Evolutionary conservation across 1,140 invertebrate species (phyloP), one percentile per base, ranked within the genome.

Genomic region (Drosophila serrata): DNA sequence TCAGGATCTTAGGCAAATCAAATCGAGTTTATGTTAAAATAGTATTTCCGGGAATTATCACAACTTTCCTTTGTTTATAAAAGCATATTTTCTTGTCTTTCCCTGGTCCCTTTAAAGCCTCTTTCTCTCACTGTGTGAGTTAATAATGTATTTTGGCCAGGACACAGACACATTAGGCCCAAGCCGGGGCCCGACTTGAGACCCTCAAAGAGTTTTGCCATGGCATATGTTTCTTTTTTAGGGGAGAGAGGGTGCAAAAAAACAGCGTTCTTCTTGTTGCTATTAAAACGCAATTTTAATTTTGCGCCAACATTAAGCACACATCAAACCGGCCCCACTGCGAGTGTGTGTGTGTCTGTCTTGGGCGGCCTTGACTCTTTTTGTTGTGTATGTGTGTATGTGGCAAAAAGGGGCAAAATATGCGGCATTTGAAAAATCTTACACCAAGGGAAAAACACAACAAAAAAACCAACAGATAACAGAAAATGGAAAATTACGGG

Each of bases 231-330:
- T 27, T 45, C 11, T 45, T 45, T 46, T 22, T 37, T 64, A 19
- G 29, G 31, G 56, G n/a, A 6, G 1, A 31, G 8, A 15, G 24
- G 15, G 24, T 24, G n/a, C 24, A 4, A 0, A 45, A 24, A 15
- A 27, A 27, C 45, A 27, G 13, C 22, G 40, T 33, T 55, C 22
- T 37, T 53, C 29, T 45, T 53, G 55, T 69, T 76, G 49, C 75
- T 78, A 65, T 79, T 79, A 79, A 79, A 79, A 79, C 75, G 76
- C 67, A 79, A 79, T 79, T 79, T 79, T 79, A 79, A 79, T 79
- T 79, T 79, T 79, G 67, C 60, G 58, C 65, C 76, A 73, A 63
- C 64, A 78, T 78, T 77, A 77, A 70, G 64, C 51, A 78, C 75
- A 78, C 64, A 69, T 56, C 51, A 46, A 27, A 45, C 51, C 4